Conservation (phyloP, 1,140 invertebrate genomes). For the Hermetia illucens region DNA sequence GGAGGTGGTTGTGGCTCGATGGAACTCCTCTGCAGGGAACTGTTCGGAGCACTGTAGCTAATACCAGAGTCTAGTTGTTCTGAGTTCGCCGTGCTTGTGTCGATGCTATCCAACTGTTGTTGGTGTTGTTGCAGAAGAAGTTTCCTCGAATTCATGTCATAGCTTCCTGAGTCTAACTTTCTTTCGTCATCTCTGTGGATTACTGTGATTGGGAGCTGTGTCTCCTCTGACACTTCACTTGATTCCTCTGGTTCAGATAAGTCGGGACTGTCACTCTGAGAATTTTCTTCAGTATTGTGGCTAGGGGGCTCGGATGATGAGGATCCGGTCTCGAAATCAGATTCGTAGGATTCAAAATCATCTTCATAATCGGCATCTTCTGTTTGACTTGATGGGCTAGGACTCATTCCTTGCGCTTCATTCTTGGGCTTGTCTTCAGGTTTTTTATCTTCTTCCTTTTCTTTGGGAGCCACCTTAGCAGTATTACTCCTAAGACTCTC, state of each 20-base stretch:
- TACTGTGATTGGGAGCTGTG: constrained; percentile 20
- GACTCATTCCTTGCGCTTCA: not conserved
- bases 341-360: constrained; percentile 40
- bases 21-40: too few species aligned
- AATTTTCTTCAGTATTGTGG: constrained; percentile 3
- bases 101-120: constrained; percentile 22
- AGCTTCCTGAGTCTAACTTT: constrained; percentile 48
- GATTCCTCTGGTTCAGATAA: constrained; percentile 6
- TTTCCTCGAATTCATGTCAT: constrained; percentile 36
- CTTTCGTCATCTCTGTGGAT: constrained; percentile 34
- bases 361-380: constrained; percentile 33
- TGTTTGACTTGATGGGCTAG: constrained; percentile 3
- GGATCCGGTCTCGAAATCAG: constrained; percentile 34
- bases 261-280: not conserved
- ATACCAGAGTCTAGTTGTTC: constrained; percentile 28
- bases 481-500: too few species aligned
- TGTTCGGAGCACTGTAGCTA: constrained; percentile 14
- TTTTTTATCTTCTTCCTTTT: not conserved
- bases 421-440: not conserved
- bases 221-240: constrained; percentile 20
- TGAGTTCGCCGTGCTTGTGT: constrained; percentile 21
- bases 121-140: constrained; percentile 32
- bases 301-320: constrained; percentile 16
- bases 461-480: not conserved
- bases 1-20: too few species aligned